phyloP scores from a whole-genome alignment of 2,888 invertebrate species.

The Allygus modestus region DNA sequence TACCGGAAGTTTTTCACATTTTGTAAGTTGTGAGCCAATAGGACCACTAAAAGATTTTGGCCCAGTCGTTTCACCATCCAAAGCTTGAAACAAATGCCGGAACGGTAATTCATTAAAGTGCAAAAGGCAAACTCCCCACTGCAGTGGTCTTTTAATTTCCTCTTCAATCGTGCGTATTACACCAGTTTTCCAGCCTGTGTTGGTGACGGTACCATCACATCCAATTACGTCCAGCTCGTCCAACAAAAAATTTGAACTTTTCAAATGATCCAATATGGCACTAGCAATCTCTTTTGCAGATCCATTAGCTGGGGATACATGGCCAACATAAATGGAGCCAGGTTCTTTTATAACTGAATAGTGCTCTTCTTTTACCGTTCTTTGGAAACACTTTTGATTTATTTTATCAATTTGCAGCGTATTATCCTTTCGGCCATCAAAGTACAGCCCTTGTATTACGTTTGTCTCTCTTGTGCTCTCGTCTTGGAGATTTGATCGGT shows the following conservation, averaged over 20 bases:
- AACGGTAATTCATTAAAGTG: conserved; percentile 66
- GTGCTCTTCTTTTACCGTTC: not conserved
- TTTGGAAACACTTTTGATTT: not conserved
- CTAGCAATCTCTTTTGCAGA: not conserved
- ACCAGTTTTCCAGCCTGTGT: conserved; percentile 62
- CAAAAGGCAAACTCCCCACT: conserved; percentile 61
- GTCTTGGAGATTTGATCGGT: too few species aligned
- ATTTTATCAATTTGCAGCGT: not conserved
- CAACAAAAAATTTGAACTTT: not conserved
- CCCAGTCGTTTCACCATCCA: conserved; percentile 29
- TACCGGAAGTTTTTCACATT: conserved; percentile 63
- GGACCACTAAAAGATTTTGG: conserved; percentile 61
- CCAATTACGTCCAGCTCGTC: conserved; percentile 62
- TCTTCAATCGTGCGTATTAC: conserved; percentile 63
- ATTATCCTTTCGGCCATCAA: conserved; percentile 26
- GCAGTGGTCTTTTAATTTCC: conserved; percentile 61
- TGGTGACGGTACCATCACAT: conserved; percentile 62
- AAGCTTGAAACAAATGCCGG: not conserved
- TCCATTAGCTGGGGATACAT: not conserved
- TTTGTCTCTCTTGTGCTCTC: too few species aligned
- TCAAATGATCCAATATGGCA: not conserved
- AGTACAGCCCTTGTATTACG: conserved; percentile 2
- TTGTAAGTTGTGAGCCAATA: conserved; percentile 57
- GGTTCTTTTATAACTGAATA: not conserved
- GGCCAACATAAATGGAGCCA: not conserved